Evolutionary conservation across 2,113 vertebrate species (phyloP), one percentile per base, ranked within the genome.

Genomic region (Syrmaticus mikado): DNA sequence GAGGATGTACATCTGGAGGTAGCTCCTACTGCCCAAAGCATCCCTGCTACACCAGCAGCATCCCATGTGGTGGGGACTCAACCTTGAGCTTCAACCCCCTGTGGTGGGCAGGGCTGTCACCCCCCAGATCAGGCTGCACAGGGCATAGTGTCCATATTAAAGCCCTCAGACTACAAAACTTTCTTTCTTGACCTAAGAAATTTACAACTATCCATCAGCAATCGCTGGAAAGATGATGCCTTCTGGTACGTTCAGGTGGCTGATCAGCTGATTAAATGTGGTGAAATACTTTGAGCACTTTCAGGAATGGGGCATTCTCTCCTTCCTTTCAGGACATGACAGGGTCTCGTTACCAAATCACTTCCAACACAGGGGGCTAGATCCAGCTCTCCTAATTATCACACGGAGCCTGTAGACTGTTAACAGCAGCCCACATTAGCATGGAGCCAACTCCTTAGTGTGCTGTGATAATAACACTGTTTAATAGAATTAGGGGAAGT

Each of bases 251-350:
- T 38, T 38, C 38, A 38, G 38, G 38, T 38, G 38, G 38, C 38
- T 38, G 38, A 38, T 38, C 38, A 38, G 38, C 38, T 11, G 38
- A 38, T 38, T 38, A 38, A 38, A 38, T 38, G 38, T 38, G 38
- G 38, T 38, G 41, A 41, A 41, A 43, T 7, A 43, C 41, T 50
- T 50, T 50, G 48, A 50, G 48, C 48, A 50, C 48, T 7, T 50
- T 24, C 24, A 50, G 13, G 24, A 24, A 50, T 25, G 20, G 48
- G 24, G 48, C 48, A 50, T 50, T 36, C 40, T 24, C 0, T 0
- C 20, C 53, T 53, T 83, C 46, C 78, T 45, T 46, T 70, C 0
- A 1, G 38, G 36, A 58, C 0, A 1, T 0, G 6, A 30, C 55
- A 66, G 28, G 2, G 0, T 21, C 68, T 84, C 2, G 1, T 34